Base-by-base conservation (phyloP, 2,797 vertebrate species). In the Poecilia velifera region DNA sequence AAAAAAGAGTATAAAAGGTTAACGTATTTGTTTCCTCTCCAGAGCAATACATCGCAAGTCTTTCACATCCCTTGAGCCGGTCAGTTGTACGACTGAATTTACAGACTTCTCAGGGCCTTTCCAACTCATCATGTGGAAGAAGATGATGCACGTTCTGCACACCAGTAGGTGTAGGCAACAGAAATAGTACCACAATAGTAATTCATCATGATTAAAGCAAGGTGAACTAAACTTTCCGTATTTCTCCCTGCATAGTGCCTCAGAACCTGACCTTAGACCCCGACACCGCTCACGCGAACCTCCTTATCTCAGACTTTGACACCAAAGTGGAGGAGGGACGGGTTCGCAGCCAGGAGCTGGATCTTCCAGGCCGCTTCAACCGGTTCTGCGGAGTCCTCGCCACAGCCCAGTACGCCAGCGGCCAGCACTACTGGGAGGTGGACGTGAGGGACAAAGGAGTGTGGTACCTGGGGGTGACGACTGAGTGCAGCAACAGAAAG, bases 361-460 rank as follows among this genome's bases (percentile, higher is more conserved):
- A 96, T 90, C 82, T 94, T 62, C 95, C 95, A 0, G 90, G 87
- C 28, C 95, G 95, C 64, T 96, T 96, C 89, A 96, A 86, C 0
- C 95, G 96, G 31, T 96, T 96, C 89, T 96, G 94, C 0, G 95
- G 96, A 0, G 93, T 96, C 18, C 94, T 96, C 1, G 94, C 95
- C 82, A 96, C 94, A 0, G 95, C 95, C 10, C 94, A 95, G 90
- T 96, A 96, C n/a, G 89, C 93, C 45, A 92, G 92, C 0, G 96
- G 96, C 0, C 94, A 96, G 85, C 96, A 96, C 82, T 96, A 96
- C 93, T 96, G 96, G 96, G 96, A 96, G 82, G 96, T 96, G 86
- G 96, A 96, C 1, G 96, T 96, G 68, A 92, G 90, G 73, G 95
- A 96, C 93, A 96, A 96, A 77, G 96, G 95, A 0, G 96, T 96